Evolutionary conservation across 2,888 invertebrate genomes (phyloP).

Genomic region (Pyrrhosoma nymphula): DNA sequence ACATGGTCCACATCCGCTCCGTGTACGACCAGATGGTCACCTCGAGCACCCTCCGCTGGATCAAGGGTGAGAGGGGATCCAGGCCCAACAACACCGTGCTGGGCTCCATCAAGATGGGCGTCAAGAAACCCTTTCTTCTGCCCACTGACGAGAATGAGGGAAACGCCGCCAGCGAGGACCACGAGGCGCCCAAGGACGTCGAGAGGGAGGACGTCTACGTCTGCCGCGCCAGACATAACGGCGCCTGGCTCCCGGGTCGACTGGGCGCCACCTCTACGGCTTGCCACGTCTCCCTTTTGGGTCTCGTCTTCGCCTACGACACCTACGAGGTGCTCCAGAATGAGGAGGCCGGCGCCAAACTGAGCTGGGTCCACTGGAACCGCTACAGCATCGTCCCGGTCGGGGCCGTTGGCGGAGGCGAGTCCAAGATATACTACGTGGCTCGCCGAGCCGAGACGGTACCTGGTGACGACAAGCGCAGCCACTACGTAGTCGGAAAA

Average conservation of each 20-base stretch:
- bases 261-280: slow-evolving; percentile 80
- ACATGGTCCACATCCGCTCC: slow-evolving; percentile 77
- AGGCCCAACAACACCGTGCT: slow-evolving; percentile 84
- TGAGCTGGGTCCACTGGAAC: slow-evolving; percentile 88
- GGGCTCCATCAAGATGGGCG: slow-evolving; percentile 79
- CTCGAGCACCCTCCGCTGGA: slow-evolving; percentile 90
- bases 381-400: slow-evolving; percentile 83
- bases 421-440: slow-evolving; percentile 73
- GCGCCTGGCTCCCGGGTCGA: slow-evolving; percentile 87
- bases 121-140: neutral
- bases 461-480: slow-evolving; percentile 69
- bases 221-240: slow-evolving; percentile 86
- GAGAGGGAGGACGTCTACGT: slow-evolving; percentile 81
- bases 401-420: slow-evolving; percentile 84
- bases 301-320: slow-evolving; percentile 71
- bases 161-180: slow-evolving; percentile 71
- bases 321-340: slow-evolving; percentile 88
- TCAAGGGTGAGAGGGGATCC: slow-evolving; percentile 79
- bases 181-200: slow-evolving; percentile 75
- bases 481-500: slow-evolving; percentile 84
- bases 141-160: slow-evolving; percentile 71
- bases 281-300: slow-evolving; percentile 73
- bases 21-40: slow-evolving; percentile 85
- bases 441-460: slow-evolving; percentile 58
- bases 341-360: slow-evolving; percentile 86